Base-by-base conservation (phyloP, 2,797 vertebrate species). In the Enoplosus armatus region DNA sequence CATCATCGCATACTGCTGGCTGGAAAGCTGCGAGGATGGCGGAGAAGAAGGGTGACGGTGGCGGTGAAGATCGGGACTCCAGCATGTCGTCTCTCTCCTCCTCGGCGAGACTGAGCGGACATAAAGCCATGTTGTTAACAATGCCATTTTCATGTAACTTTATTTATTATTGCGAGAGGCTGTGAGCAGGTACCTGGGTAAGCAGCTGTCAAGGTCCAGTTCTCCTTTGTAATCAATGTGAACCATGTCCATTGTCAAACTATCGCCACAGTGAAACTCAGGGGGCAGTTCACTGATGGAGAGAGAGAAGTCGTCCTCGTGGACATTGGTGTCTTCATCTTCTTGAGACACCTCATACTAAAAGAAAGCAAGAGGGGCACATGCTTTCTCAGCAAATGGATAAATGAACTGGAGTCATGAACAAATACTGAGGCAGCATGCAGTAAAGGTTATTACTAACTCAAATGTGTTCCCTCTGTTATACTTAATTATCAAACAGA, bases 21-120 rank as follows among this genome's bases (percentile, higher is more conserved):
- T 99, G 98, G 91, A 99, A 99, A 2, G 98, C 98, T 4, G 98
- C 98, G 0, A 99, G 95, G 91, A 99, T 99, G 91, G 98, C 98
- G 0, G 97, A 98, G 94, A 99, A 99, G 93, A 99, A 99, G 0
- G 98, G 98, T 0, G 97, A 99, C 0, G 98, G 98, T 2, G 96
- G 97, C 3, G 98, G 98, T 0, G 98, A 97, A 0, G 96, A 92
- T 8, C 67, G 75, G 3, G 80, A 86, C 59, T 95, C 95, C 47
- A 87, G 80, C 82, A 83, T 58, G 72, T 95, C 94, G 1, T 96
- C 96, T 78, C 87, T 93, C 81, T 97, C 97, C 16, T 98, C 97
- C 61, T 96, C 96, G 1, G 87, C 82, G 4, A 94, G 87, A 94
- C 96, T 87, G 94, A 93, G 93, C 7, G 91, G 91, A 68, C 39